Percentiles rank a stretch among this genome's conserved stretches.
phyloP scores from a whole-genome alignment of 2,888 invertebrate species.

The Drosophila kambysellisi region DNA sequence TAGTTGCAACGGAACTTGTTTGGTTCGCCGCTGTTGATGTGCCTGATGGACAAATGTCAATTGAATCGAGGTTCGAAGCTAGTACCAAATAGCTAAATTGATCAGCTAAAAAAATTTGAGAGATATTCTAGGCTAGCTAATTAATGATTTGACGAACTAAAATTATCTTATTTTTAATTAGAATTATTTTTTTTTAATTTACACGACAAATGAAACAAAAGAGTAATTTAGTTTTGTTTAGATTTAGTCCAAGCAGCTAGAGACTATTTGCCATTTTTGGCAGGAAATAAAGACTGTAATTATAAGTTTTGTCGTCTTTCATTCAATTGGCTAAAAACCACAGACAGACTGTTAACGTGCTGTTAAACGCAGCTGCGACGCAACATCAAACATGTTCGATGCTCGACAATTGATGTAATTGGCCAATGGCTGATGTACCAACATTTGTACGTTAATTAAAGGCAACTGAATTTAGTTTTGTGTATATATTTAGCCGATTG shows the following conservation, averaged over 20 bases:
- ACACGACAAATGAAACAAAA: background rate
- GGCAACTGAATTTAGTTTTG: background rate
- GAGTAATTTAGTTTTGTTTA: background rate
- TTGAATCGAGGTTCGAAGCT: background rate
- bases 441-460: slow-evolving; percentile 14
- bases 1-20: slow-evolving; percentile 31
- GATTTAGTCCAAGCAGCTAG: background rate
- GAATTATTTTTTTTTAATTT: background rate
- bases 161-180: background rate
- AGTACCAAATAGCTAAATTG: background rate
- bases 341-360: slow-evolving; percentile 1
- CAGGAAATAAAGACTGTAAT: background rate
- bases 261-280: background rate
- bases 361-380: slow-evolving; percentile 22
- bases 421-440: slow-evolving; percentile 37
- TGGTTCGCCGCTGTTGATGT: slow-evolving; percentile 1
- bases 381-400: slow-evolving; percentile 48
- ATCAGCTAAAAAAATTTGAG: background rate
- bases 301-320: background rate
- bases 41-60: slow-evolving; percentile 11
- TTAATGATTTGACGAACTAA: background rate
- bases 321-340: background rate
- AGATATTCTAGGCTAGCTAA: background rate
- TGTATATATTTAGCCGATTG: background rate
- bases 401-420: slow-evolving; percentile 28